phyloP scores from a whole-genome alignment of 2,888 invertebrate genomes.

The Cloeon dipterum region DNA sequence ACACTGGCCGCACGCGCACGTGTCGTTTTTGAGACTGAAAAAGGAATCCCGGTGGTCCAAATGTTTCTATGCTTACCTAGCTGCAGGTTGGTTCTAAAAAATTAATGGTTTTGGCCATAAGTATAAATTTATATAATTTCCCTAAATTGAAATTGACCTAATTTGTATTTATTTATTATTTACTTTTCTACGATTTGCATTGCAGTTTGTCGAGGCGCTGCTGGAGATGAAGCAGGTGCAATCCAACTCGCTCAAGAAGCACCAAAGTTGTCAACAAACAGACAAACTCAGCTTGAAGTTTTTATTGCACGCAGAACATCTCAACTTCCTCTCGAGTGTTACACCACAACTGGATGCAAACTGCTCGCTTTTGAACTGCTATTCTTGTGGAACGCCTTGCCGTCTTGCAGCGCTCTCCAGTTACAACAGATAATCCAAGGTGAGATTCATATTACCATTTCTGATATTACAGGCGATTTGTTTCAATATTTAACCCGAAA shows the following conservation, averaged over 20 bases:
- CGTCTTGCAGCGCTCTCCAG: constrained; percentile 24
- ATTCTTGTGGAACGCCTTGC: constrained; percentile 41
- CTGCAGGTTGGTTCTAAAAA: constrained; percentile 18
- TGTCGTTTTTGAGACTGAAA: constrained; percentile 27
- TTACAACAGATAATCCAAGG: constrained; percentile 20
- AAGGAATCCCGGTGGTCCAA: constrained; percentile 38
- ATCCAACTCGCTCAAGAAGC: constrained; percentile 17
- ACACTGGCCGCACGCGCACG: constrained; percentile 27
- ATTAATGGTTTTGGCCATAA: neutral
- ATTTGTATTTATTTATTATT: too few species aligned
- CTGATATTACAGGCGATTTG: too few species aligned
- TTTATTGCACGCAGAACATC: constrained; percentile 16
- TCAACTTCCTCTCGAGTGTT: constrained; percentile 9
- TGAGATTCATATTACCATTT: constrained; percentile 10
- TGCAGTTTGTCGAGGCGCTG: constrained; percentile 26
- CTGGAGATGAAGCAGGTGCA: constrained; percentile 19
- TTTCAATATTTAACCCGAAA: neutral
- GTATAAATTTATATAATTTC: too few species aligned
- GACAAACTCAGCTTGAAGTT: constrained; percentile 15
- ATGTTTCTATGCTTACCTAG: constrained; percentile 37
- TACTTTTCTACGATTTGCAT: too few species aligned
- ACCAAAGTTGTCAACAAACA: constrained; percentile 16
- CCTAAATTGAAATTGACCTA: neutral
- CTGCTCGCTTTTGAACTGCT: constrained; percentile 37
- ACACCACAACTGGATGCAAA: constrained; percentile 19